A percentile compares a stretch with the other conserved stretches of the same genome.
Evolutionary conservation across 2,797 vertebrate genomes (phyloP).

Genomic region (Pterois miles): DNA sequence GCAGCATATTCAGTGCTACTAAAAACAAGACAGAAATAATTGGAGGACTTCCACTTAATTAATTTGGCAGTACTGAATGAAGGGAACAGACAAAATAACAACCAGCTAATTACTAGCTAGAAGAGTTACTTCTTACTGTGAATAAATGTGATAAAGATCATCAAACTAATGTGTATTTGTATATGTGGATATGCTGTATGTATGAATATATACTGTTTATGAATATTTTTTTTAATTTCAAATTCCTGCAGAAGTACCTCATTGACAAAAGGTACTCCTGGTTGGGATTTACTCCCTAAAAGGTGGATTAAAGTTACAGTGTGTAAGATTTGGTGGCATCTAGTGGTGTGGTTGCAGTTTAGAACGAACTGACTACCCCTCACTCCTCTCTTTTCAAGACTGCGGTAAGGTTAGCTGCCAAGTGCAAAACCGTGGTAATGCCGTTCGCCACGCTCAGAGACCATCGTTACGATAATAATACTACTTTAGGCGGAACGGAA

Average conservation of each 20-base stretch:
- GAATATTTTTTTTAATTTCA: neutral
- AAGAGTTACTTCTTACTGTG: neutral
- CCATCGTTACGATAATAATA: too few relatives aligned
- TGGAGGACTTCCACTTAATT: neutral
- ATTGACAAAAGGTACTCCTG: neutral
- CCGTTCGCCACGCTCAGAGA: too few relatives aligned
- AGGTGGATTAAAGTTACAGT: neutral
- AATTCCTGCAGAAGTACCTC: neutral
- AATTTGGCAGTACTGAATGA: neutral
- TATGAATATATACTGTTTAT: neutral
- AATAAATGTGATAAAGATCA: neutral
- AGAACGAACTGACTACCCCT: too few relatives aligned
- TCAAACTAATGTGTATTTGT: neutral
- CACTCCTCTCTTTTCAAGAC: too few relatives aligned
- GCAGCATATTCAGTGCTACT: neutral
- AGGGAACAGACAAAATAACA: slow-evolving; percentile 9
- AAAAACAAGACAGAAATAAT: slow-evolving; percentile 1
- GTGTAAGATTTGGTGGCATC: too few relatives aligned
- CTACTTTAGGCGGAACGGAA: too few relatives aligned
- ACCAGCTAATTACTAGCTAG: neutral
- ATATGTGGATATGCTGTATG: neutral
- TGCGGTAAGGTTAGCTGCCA: too few relatives aligned
- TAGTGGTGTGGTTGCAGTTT: too few relatives aligned
- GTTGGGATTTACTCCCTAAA: neutral
- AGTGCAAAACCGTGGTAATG: too few relatives aligned